Evolutionary conservation across 2,888 invertebrate genomes (phyloP).

Genomic region (Napeogenes inachia): DNA sequence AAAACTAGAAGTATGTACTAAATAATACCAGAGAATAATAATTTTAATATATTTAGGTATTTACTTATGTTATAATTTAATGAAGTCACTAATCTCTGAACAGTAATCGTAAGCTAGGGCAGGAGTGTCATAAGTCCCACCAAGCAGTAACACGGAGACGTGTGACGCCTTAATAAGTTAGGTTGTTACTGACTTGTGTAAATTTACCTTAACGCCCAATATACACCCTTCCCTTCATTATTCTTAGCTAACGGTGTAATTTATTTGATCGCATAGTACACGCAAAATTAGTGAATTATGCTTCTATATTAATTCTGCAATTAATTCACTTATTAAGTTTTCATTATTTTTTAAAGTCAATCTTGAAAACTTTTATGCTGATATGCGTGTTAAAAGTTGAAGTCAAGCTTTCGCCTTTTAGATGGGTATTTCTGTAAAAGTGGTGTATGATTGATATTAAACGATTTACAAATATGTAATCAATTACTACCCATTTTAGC

Average conservation of each 20-base stretch:
- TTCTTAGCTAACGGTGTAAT: slow-evolving; percentile 70
- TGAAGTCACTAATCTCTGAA: slow-evolving; percentile 16
- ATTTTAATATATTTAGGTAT: neutral
- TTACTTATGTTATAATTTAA: slow-evolving; percentile 16
- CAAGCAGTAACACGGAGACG: slow-evolving; percentile 44
- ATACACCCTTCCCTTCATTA: slow-evolving; percentile 60
- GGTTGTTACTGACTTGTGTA: slow-evolving; percentile 70
- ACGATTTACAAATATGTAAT: too few relatives aligned
- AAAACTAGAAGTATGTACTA: too few relatives aligned
- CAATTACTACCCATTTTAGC: too few relatives aligned
- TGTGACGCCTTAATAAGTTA: slow-evolving; percentile 72
- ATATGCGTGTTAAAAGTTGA: too few relatives aligned
- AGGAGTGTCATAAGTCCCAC: slow-evolving; percentile 56
- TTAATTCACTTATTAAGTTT: slow-evolving; percentile 6
- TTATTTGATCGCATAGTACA: slow-evolving; percentile 59
- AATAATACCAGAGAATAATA: too few relatives aligned
- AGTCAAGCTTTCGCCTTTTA: too few relatives aligned
- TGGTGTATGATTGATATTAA: too few relatives aligned
- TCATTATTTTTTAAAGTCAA: neutral
- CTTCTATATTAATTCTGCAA: slow-evolving; percentile 12
- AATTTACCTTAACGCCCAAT: slow-evolving; percentile 73
- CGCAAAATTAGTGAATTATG: slow-evolving; percentile 33
- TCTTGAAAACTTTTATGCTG: too few relatives aligned
- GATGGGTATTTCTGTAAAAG: too few relatives aligned
- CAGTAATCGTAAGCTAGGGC: slow-evolving; percentile 24